Conservation (phyloP, 2,888 invertebrate species). For the Ecliptopera silaceata region DNA sequence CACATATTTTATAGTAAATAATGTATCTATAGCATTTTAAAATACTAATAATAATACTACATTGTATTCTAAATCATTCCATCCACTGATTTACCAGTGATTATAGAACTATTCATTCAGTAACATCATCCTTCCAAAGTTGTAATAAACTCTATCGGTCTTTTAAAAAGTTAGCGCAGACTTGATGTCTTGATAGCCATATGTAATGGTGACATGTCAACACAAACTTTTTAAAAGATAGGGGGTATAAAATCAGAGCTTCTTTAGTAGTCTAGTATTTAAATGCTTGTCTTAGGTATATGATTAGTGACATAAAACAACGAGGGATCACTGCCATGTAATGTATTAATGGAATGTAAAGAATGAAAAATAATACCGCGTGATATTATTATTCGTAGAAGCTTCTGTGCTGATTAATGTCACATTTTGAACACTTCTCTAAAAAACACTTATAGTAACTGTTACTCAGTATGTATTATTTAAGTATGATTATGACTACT, state of each 20-base stretch:
- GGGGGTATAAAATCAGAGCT: constrained; percentile 7
- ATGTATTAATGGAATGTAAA: constrained; percentile 16
- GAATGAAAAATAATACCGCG: constrained; percentile 2
- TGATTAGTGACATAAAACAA: constrained; percentile 17
- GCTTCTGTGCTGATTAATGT: too few species aligned
- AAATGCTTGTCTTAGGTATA: constrained; percentile 4
- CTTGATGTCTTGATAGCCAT: too few species aligned
- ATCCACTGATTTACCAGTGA: constrained; percentile 46
- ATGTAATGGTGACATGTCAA: too few species aligned
- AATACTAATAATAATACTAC: constrained; percentile 3
- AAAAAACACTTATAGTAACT: too few species aligned
- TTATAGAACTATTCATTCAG: constrained; percentile 1
- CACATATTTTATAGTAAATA: constrained; percentile 2
- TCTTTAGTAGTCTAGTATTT: constrained; percentile 2
- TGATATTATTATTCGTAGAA: background rate
- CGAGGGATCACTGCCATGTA: constrained; percentile 29
- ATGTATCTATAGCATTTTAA: background rate
- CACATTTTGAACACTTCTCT: too few species aligned
- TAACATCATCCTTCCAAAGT: constrained; percentile 11
- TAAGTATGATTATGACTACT: too few species aligned
- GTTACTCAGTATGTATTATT: too few species aligned
- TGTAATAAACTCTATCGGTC: constrained; percentile 1
- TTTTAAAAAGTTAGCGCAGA: too few species aligned
- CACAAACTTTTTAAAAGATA: too few species aligned
- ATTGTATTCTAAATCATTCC: constrained; percentile 49